These are phyloP conservation scores for Xyrauchen texanus DNA, from an alignment of 2,113 vertebrate genomes.

Conservation along the genomic window DNA sequence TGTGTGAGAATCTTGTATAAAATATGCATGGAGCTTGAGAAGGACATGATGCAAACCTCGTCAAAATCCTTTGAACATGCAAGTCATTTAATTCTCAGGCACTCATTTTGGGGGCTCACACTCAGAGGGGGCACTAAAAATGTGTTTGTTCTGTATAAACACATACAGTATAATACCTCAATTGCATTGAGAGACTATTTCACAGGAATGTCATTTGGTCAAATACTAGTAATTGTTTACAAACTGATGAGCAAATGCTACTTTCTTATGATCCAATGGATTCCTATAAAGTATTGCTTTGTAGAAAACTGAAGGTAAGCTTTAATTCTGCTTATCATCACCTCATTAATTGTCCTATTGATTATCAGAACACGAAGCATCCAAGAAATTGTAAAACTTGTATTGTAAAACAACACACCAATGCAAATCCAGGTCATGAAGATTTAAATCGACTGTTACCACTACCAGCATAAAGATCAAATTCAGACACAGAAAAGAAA, in stretches of 20 bases:
- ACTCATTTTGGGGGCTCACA: slow-evolving; percentile 24
- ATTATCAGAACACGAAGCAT: slow-evolving; percentile 34
- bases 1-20: slow-evolving; percentile 13
- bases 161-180: slow-evolving; percentile 43
- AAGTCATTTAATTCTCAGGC: slow-evolving; percentile 54
- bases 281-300: slow-evolving; percentile 9
- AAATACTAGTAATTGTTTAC: slow-evolving; percentile 18
- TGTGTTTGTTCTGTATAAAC: neutral
- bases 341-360: slow-evolving; percentile 14
- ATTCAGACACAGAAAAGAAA: neutral
- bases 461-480: slow-evolving; percentile 20
- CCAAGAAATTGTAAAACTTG: slow-evolving; percentile 48
- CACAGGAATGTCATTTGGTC: neutral
- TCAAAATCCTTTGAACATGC: slow-evolving; percentile 27
- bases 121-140: slow-evolving; percentile 30
- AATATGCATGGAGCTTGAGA: slow-evolving; percentile 12
- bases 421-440: slow-evolving; percentile 18
- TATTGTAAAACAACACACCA: neutral
- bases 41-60: slow-evolving; percentile 23
- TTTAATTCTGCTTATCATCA: slow-evolving; percentile 2
- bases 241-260: neutral
- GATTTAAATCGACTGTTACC: slow-evolving; percentile 46
- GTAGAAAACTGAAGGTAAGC: neutral
- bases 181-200: slow-evolving; percentile 26
- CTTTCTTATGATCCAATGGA: too few relatives aligned